Evolutionary conservation across 2,113 vertebrate genomes (phyloP).

Genomic region (Entomyzon cyanotis): DNA sequence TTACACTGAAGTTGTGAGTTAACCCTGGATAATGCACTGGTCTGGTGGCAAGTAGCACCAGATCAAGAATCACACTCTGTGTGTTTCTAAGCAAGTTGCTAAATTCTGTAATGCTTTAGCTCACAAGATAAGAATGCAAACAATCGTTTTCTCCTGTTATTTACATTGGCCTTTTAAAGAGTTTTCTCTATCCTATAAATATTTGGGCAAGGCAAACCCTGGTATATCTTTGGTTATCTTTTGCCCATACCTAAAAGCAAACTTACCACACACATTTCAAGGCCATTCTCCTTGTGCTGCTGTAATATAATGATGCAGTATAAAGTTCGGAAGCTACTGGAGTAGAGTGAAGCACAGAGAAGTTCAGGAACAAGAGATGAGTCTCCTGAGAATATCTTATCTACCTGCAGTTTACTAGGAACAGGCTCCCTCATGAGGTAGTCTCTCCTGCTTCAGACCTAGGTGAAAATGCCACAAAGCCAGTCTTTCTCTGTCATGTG

Average conservation of each 20-base stretch:
- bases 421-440: background rate
- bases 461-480: background rate
- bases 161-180: background rate
- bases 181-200: background rate
- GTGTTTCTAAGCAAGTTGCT: background rate
- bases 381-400: background rate
- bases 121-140: background rate
- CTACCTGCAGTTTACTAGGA: background rate
- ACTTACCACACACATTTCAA: background rate
- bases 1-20: background rate
- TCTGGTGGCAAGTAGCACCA: background rate
- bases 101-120: background rate
- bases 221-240: background rate
- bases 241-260: background rate
- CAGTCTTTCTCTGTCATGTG: background rate
- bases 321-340: background rate
- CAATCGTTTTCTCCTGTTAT: background rate
- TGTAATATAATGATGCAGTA: accelerated
- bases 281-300: background rate
- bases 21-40: background rate
- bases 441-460: background rate
- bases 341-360: background rate
- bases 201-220: background rate
- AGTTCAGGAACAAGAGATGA: background rate
- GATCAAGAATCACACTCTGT: background rate